Percentiles rank a stretch among this genome's conserved stretches.
Conservation (phyloP, 2,113 vertebrate genomes). For the Tachuris rubrigastra region DNA sequence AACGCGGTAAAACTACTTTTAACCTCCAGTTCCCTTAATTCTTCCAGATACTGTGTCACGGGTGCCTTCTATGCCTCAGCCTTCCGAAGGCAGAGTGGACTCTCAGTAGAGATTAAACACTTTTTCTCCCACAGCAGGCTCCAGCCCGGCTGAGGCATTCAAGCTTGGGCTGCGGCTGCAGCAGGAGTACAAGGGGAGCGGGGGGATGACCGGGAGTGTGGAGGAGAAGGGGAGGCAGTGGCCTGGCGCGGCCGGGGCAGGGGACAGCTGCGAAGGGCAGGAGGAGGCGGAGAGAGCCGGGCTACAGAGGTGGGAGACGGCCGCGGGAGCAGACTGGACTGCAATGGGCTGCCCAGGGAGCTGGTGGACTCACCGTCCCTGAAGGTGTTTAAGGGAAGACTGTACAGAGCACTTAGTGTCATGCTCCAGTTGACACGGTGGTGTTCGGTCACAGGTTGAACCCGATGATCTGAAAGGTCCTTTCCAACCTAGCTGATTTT, state of each 20-base stretch:
- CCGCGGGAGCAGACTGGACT: too few species aligned
- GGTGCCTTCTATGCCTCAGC: background rate
- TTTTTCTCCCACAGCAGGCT: background rate
- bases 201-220: accelerated
- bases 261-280: accelerated
- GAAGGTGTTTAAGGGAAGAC: background rate
- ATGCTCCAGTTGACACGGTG: background rate
- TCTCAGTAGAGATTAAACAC: background rate
- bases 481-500: background rate
- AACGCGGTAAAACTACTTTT: background rate
- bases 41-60: accelerated
- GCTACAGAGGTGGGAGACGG: accelerated
- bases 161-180: background rate
- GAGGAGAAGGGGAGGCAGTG: background rate
- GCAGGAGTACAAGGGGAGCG: background rate
- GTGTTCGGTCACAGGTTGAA: too few species aligned
- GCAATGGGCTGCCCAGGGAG: background rate
- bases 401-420: background rate
- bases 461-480: background rate
- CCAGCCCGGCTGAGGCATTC: background rate
- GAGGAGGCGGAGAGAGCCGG: background rate
- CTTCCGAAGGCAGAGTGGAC: background rate
- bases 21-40: background rate
- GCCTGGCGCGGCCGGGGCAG: accelerated
- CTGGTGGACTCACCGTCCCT: background rate